Evolutionary conservation across 2,797 vertebrate species (phyloP), one percentile per base, ranked within the genome.

Genomic region (Clarias laeviceps): DNA sequence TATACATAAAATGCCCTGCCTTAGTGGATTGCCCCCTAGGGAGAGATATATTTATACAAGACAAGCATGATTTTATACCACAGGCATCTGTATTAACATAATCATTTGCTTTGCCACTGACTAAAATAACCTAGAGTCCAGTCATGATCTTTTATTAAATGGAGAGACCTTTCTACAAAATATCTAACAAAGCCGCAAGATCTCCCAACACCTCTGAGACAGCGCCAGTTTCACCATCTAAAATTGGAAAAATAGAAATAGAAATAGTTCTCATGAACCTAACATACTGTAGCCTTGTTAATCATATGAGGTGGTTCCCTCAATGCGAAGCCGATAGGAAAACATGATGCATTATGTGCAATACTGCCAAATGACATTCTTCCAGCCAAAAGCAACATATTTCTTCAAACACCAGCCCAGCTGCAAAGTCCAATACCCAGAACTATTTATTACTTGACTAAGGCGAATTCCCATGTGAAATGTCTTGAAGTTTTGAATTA

Each of bases 251-350:
- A n/a, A n/a, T n/a, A n/a, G n/a, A n/a, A n/a, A n/a, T n/a, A 84
- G 65, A 82, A 79, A 65, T 68, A 80, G 62, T 83, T 70, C 32
- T 69, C 82, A 84, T 82, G 80, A 69, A 86, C 68, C 59, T 57
- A 69, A 84, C 34, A 7, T 83, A 68, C 50, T 72, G 54, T 37
- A 77, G 29, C 78, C 62, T 83, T 83, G 74, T 88, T 59, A 83
- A 89, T 89, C 83, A 88, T 73, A 79, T n/a, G 78, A 83, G 86
- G 84, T 69, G 78, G 79, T 82, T 82, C 79, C 74, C 50, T 83
- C 64, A 83, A 45, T 81, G 80, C 17, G 27, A 79, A 82, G 82
- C 61, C 82, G 50, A 85, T 64, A 86, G 70, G 62, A 85, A 85
- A 37, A 7, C 84, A 87, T 82, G 87, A 88, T 87, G 74, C 40